Evolutionary conservation across 2,113 vertebrate genomes (phyloP), one percentile per base, ranked within the genome.

Genomic region (Dicrurus megarhynchus): DNA sequence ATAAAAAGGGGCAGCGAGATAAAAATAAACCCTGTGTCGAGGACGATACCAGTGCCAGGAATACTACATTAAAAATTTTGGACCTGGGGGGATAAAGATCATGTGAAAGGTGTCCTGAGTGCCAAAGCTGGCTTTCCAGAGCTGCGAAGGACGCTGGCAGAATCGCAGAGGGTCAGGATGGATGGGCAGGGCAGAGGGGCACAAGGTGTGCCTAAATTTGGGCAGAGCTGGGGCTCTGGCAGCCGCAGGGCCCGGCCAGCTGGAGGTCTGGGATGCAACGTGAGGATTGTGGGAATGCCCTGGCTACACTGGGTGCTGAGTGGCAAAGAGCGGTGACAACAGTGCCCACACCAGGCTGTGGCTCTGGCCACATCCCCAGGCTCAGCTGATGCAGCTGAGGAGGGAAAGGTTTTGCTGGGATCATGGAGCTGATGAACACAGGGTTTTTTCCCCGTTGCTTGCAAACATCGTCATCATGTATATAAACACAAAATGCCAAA

Each of bases 401-500:
- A 92, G 39, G 56, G 47, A 67, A 77, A 68, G 53, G 22, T 27
- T 79, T 44, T 73, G 26, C 37, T 2, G 9, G 69, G 60, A 57
- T 69, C 4, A 1, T 5, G 10, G 71, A n/a, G 50, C 41, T 3
- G 22, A 15, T 24, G 64, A 84, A 49, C 3, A 5, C 53, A 20
- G 41, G 63, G 41, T 4, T 69, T 53, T 68, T 37, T 32, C 41
- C 68, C 23, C 11, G 11, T n/a, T 63, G 63, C 78, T 94, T 90
- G 84, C 89, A 88, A 90, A 94, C 61, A 16, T 74, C 3, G 0
- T 80, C 75, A 33, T 65, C 85, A 39, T 30, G 84, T 93, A 47
- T 15, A 74, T 26, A 83, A 89, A 90, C 71, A 86, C 42, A 44
- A 88, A 91, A 83, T 44, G 91, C 93, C 95, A 95, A 90, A 82